Evolutionary conservation across 2,113 vertebrate species (phyloP), one percentile per base, ranked within the genome.

Genomic region (Cettia cetti): DNA sequence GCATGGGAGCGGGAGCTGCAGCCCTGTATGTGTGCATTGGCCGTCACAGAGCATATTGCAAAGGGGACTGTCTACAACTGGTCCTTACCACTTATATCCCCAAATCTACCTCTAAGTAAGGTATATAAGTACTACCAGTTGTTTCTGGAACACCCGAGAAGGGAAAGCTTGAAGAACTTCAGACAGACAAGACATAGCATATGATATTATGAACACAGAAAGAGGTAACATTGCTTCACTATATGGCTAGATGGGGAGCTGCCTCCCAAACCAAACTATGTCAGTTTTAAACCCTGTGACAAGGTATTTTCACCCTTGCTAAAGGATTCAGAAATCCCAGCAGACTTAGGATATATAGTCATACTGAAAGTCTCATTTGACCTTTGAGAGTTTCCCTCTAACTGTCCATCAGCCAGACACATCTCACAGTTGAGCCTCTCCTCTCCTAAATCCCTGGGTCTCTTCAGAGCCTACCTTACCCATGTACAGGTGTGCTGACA

Each of bases 1-100:
- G 37, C n/a, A 12, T 10, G 9, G 3, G 5, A 24, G 12, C 13
- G 7, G 15, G n/a, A 35, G n/a, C 18, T 52, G 69, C 44, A 39
- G 22, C 28, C 5, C 18, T 33, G 45, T 37, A 3, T 2, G 0
- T 9, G 6, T 42, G 31, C 27, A 3, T 24, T 14, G n/a, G 47
- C 42, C 21, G 10, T 47, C 0, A 0, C 2, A 4, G 35, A 56
- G 20, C 1, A 2, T 18, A 6, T n/a, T 66, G 17, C n/a, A 44
- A 14, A 49, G 3, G 10, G 10, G 1, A 17, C 40, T 31, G 23
- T 22, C 69, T 52, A 11, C 44, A 65, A 35, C 18, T 30, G n/a
- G 5, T 70, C 61, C 28, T 79, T 13, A 35, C 3, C 11, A 15
- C 56, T 82, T 20, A 15, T 7, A 35, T 42, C 61, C 21, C 35